Evolutionary conservation across 2,888 invertebrate genomes (phyloP), one percentile per base, ranked within the genome.

Genomic region (Pogonocherus hispidulus): DNA sequence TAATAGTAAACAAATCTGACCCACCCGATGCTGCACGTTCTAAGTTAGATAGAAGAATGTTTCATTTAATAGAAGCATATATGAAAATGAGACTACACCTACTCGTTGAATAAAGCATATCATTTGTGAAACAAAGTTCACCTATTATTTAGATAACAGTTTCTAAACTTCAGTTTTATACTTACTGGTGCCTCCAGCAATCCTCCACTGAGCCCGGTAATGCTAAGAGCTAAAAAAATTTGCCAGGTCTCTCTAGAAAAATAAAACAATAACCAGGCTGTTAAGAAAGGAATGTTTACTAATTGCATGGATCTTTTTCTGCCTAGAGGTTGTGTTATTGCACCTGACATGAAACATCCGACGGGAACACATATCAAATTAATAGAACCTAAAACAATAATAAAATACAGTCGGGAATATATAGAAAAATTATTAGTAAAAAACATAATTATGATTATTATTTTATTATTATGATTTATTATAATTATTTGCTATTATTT

Each of bases 311-410:
- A 90, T 70, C 89, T 87, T 69, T 91, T 89, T 56, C 94, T 88
- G 0, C 94, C 94, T 55, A 94, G 82, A 0, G 91, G 90, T 60
- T 93, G 89, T 0, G 93, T 93, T 8, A 93, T 84, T 4, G 89
- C 83, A 0, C 94, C 94, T 0, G 94, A 94, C 55, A 92, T 83
- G 5, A 94, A 86, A 77, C 94, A 94, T 1, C 95, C 95, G 60
- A 94, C 71, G 0, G 95, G 94, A 14, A 95, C 94, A 75, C 92
- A 90, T 73, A 94, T 93, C 70, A 93, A 86, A 82, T 93, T 94
- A 57, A 94, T 90, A 16, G 94, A 94, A 86, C 94, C 94, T 82
- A 62, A 60, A 79, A 78, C 19, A 57, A 18, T 20, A 52, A 2
- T 23, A 11, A 16, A 54, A 11, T 6, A 11, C 11, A 23, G 16